Conservation (phyloP, 1,140 invertebrate genomes). For the Drosophila orosa region DNA sequence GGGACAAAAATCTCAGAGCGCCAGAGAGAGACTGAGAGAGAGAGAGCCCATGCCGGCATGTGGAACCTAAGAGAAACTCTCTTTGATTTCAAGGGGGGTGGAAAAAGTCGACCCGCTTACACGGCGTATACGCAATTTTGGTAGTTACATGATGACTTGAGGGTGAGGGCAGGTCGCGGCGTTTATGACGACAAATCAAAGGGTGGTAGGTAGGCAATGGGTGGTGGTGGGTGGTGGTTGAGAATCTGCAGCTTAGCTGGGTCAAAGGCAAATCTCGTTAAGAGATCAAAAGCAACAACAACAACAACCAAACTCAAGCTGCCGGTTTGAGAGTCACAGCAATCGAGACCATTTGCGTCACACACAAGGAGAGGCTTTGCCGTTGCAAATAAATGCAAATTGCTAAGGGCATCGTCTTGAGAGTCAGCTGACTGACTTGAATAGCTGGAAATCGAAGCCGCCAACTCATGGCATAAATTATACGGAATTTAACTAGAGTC, state of each 20-base stretch:
- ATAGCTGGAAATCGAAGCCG: conserved; percentile 5
- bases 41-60: conserved; percentile 36
- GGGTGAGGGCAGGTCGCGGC: conserved; percentile 45
- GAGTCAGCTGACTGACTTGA: conserved; percentile 48
- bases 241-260: conserved; percentile 24
- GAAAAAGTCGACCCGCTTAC: conserved; percentile 8
- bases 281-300: conserved; percentile 25
- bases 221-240: background rate
- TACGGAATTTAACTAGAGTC: background rate
- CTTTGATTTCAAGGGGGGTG: conserved; percentile 11
- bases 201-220: background rate
- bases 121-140: conserved; percentile 53
- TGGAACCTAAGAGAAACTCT: conserved; percentile 51
- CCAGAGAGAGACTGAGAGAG: conserved; percentile 9
- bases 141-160: conserved; percentile 57
- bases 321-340: conserved; percentile 52
- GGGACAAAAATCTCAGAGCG: background rate
- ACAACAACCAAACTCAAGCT: conserved; percentile 5
- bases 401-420: conserved; percentile 16
- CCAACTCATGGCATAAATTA: conserved; percentile 4
- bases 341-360: conserved; percentile 59
- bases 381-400: conserved; percentile 57
- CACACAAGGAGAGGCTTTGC: conserved; percentile 25
- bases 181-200: conserved; percentile 14
- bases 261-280: conserved; percentile 40